Evolutionary conservation across 2,888 invertebrate species (phyloP).

Genomic region (Alloplasta piceator): DNA sequence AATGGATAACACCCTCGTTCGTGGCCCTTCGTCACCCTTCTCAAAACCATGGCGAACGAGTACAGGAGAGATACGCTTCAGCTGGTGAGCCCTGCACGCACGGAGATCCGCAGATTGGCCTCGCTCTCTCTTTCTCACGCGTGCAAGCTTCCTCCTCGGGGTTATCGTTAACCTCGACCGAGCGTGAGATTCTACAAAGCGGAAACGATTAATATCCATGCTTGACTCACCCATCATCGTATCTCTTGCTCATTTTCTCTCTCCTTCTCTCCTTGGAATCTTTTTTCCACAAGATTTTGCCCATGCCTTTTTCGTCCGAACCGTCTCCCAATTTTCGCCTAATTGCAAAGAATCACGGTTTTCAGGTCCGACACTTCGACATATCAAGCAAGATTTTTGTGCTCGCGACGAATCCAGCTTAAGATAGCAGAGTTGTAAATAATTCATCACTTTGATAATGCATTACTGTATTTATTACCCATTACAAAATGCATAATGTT

Average conservation of each 20-base stretch:
- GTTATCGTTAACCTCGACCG: conserved; percentile 62
- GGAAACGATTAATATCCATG: conserved; percentile 66
- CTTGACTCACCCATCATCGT: conserved; percentile 62
- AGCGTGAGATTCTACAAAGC: conserved; percentile 66
- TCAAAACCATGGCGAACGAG: not conserved
- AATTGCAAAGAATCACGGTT: conserved; percentile 56
- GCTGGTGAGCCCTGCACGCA: conserved; percentile 62
- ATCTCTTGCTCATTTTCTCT: conserved; percentile 40
- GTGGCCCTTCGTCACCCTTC: conserved; percentile 35
- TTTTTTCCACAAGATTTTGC: not conserved
- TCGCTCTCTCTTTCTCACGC: conserved; percentile 16
- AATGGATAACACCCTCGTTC: conserved; percentile 51
- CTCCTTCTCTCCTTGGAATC: conserved; percentile 6
- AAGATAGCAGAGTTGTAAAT: too few relatives aligned
- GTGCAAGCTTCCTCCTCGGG: conserved; percentile 34
- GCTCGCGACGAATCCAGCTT: not conserved
- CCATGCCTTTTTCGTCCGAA: not conserved
- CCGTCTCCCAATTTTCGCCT: conserved; percentile 33
- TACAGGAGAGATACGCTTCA: conserved; percentile 33
- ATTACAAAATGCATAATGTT: too few relatives aligned
- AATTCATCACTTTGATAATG: too few relatives aligned
- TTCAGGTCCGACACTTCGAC: not conserved
- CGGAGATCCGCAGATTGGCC: conserved; percentile 60
- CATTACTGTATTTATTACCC: too few relatives aligned
- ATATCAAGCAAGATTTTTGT: not conserved